Evolutionary conservation across 2,888 invertebrate genomes (phyloP).

Genomic region (Xanthorhoe spadicearia): DNA sequence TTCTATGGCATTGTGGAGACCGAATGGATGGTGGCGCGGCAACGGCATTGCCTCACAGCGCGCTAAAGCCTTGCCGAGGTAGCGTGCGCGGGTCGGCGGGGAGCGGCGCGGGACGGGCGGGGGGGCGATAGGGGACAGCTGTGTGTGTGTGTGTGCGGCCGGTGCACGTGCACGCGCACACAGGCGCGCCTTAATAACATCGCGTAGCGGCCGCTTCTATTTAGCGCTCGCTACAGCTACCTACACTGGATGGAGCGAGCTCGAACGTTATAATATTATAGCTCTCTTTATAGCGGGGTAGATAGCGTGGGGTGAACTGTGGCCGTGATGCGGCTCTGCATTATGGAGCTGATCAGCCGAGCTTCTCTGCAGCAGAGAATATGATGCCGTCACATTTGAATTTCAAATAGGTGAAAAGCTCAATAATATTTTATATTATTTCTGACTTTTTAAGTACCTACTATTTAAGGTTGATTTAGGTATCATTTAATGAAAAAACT

Average conservation of each 20-base stretch:
- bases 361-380: slow-evolving; percentile 51
- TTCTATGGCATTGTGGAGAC: slow-evolving; percentile 84
- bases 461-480: too few species aligned
- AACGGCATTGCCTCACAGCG: slow-evolving; percentile 81
- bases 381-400: slow-evolving; percentile 35
- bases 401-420: slow-evolving; percentile 3
- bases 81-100: slow-evolving; percentile 57
- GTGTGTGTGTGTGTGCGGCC: slow-evolving; percentile 54
- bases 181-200: slow-evolving; percentile 67
- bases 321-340: slow-evolving; percentile 54
- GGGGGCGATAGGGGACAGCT: slow-evolving; percentile 46
- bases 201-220: slow-evolving; percentile 76
- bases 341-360: slow-evolving; percentile 59
- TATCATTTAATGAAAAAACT: too few species aligned
- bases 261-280: slow-evolving; percentile 66
- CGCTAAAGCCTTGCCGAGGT: slow-evolving; percentile 74
- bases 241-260: slow-evolving; percentile 63
- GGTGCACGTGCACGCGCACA: slow-evolving; percentile 65
- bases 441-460: not conserved
- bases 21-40: slow-evolving; percentile 80
- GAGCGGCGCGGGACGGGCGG: slow-evolving; percentile 44
- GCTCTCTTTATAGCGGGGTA: slow-evolving; percentile 71
- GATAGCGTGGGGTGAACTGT: slow-evolving; percentile 64
- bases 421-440: not conserved
- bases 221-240: slow-evolving; percentile 76